Evolutionary conservation across 1,140 invertebrate species (phyloP).

Genomic region (Plectus sambesii): DNA sequence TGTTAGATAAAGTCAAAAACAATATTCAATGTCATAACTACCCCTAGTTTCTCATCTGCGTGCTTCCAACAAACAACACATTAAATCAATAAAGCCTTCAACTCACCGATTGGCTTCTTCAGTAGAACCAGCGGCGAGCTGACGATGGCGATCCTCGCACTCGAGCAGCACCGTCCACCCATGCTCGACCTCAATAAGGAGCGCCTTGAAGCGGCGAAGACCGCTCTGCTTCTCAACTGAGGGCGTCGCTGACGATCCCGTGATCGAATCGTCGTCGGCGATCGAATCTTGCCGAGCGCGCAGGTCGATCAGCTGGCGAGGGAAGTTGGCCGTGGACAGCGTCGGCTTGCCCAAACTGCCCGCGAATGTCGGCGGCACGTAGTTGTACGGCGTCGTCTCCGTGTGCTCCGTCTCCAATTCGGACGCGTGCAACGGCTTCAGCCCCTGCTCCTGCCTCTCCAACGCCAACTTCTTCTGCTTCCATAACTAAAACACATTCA

Average conservation of each 20-base stretch:
- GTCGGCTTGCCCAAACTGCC: constrained; percentile 34
- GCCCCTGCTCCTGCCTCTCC: constrained; percentile 28
- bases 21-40: no score
- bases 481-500: constrained; percentile 31
- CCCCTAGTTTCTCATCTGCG: no score
- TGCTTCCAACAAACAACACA: no score
- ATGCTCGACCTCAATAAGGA: constrained; percentile 35
- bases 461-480: constrained; percentile 27
- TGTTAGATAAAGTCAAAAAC: no score
- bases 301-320: constrained; percentile 30
- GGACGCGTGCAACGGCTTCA: no score
- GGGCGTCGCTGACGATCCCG: constrained; percentile 1
- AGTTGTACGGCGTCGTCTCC: constrained; percentile 31
- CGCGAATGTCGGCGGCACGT: constrained; percentile 28
- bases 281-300: constrained; percentile 16
- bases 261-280: constrained; percentile 22
- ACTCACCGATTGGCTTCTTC: no score
- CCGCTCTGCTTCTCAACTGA: constrained; percentile 23
- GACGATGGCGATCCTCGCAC: constrained; percentile 27
- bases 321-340: constrained; percentile 24
- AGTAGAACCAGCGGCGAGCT: no score
- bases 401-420: constrained; percentile 18
- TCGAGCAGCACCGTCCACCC: constrained; percentile 27
- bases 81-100: no score
- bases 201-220: constrained; percentile 20